Evolutionary conservation across 2,888 invertebrate genomes (phyloP).

Genomic region (Platerodrilus igneus): DNA sequence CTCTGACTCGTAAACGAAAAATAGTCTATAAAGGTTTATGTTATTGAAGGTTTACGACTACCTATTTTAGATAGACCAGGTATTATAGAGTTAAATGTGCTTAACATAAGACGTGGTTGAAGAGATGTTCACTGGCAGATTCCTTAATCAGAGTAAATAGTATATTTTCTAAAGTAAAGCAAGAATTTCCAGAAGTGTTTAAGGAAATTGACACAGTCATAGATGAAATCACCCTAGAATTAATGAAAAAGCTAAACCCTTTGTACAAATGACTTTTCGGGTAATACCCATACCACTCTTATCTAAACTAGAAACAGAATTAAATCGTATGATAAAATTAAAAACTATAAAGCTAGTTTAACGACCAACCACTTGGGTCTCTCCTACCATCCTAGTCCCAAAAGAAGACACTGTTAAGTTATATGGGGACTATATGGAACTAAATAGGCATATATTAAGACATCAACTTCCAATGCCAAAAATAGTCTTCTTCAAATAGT

Average conservation of each 20-base stretch:
- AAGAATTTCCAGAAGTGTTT: background rate
- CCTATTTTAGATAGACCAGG: background rate
- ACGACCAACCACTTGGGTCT: too few relatives aligned
- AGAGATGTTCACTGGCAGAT: too few relatives aligned
- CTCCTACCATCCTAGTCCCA: too few relatives aligned
- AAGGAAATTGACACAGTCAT: background rate
- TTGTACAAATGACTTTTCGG: constrained; percentile 32
- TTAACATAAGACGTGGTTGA: background rate
- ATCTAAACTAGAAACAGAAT: constrained; percentile 34
- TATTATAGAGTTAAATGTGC: background rate
- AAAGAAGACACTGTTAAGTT: constrained; percentile 28
- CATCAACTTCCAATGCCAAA: constrained; percentile 6
- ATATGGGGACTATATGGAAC: constrained; percentile 32
- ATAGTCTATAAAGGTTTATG: background rate
- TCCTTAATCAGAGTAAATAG: background rate
- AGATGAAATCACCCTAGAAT: constrained; percentile 29
- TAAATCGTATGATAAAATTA: constrained; percentile 30
- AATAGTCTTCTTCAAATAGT: background rate
- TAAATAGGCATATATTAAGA: constrained; percentile 23
- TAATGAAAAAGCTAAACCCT: constrained; percentile 30
- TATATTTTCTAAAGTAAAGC: too few relatives aligned
- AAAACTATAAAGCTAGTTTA: constrained; percentile 34
- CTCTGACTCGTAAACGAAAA: background rate
- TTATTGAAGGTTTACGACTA: background rate
- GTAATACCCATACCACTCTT: constrained; percentile 35